phyloP scores from a whole-genome alignment of 2,888 invertebrate species.

The Parapristionchus giblindavisi region DNA sequence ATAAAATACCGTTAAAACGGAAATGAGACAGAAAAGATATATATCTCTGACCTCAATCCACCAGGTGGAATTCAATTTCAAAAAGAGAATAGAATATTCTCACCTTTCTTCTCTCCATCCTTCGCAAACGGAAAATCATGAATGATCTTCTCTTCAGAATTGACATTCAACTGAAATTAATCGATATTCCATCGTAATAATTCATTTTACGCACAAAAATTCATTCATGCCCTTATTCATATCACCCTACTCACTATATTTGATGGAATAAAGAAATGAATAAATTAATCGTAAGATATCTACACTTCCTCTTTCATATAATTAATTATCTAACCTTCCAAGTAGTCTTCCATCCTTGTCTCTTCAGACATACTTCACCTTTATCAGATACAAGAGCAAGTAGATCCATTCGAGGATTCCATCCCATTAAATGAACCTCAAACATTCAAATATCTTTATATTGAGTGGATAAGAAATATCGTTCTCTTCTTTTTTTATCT shows the following conservation, averaged over 20 bases:
- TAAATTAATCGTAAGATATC: background rate
- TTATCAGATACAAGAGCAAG: conserved; percentile 32
- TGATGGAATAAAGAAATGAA: background rate
- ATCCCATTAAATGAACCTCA: conserved; percentile 35
- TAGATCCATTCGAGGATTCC: conserved; percentile 37
- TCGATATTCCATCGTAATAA: background rate
- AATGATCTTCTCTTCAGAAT: conserved; percentile 23
- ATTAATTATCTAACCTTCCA: conserved; percentile 25
- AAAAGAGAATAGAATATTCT: background rate
- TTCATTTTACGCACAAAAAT: background rate
- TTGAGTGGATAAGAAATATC: too few species aligned
- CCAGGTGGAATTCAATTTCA: background rate
- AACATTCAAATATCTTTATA: background rate
- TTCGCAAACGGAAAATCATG: conserved; percentile 26
- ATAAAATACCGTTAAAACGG: background rate
- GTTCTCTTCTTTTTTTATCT: too few species aligned
- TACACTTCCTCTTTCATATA: background rate
- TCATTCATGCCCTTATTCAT: background rate
- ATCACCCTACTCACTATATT: background rate
- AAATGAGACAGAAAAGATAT: background rate
- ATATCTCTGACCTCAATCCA: background rate
- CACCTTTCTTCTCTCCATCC: conserved; percentile 16
- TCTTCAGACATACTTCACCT: conserved; percentile 37
- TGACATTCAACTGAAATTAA: conserved; percentile 23
- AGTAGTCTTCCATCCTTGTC: conserved; percentile 36